phyloP scores from a whole-genome alignment of 2,113 vertebrate genomes.

The Scomber scombrus region DNA sequence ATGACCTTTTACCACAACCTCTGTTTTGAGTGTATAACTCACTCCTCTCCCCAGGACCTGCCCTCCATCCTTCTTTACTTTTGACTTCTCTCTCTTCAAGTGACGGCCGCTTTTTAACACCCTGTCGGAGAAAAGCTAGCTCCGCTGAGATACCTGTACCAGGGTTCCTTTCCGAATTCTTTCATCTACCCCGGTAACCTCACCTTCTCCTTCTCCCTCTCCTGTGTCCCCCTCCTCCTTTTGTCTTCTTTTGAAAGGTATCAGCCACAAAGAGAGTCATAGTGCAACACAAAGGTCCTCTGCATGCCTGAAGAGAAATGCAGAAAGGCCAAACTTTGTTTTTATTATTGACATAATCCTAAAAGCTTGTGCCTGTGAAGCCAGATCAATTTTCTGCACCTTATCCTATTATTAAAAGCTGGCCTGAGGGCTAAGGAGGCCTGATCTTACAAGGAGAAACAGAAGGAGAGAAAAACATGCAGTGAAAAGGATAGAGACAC shows the following conservation, averaged over 20 bases:
- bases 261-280: conserved; percentile 66
- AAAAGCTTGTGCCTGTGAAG: conserved; percentile 81
- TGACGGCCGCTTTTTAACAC: conserved; percentile 57
- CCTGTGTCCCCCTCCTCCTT: conserved; percentile 39
- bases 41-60: conserved; percentile 63
- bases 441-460: conserved; percentile 63
- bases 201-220: conserved; percentile 56
- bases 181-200: conserved; percentile 75
- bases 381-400: conserved; percentile 84
- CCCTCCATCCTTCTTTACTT: conserved; percentile 56
- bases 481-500: conserved; percentile 45
- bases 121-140: conserved; percentile 44
- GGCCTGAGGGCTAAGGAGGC: conserved; percentile 72
- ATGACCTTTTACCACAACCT: conserved; percentile 31
- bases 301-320: conserved; percentile 75
- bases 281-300: conserved; percentile 65
- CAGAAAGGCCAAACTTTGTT: conserved; percentile 79
- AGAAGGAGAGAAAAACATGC: conserved; percentile 54
- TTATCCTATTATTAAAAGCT: conserved; percentile 86
- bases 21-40: conserved; percentile 44
- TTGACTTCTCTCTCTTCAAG: conserved; percentile 39
- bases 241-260: conserved; percentile 56
- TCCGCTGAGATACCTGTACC: conserved; percentile 41
- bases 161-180: conserved; percentile 44
- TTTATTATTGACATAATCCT: conserved; percentile 83